Evolutionary conservation across 2,888 invertebrate species (phyloP).

Genomic region (Mayetiola destructor): DNA sequence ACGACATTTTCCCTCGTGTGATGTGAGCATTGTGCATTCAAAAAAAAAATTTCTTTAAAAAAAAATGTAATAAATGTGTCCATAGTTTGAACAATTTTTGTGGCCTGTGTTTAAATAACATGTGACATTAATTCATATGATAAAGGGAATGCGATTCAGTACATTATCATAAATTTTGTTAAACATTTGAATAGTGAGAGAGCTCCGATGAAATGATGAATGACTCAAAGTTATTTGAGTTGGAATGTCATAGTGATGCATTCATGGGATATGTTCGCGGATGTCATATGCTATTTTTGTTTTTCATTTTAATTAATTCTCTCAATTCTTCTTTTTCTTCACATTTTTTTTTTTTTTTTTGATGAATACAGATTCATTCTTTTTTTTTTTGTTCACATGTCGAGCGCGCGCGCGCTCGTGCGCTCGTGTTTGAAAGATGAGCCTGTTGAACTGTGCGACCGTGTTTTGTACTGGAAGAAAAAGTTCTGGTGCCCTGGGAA

Average conservation of each 20-base stretch:
- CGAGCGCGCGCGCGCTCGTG: background rate
- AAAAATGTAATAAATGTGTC: too few species aligned
- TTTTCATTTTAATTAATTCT: background rate
- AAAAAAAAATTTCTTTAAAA: too few species aligned
- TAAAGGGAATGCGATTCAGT: too few species aligned
- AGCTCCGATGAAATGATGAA: background rate
- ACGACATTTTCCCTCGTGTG: too few species aligned
- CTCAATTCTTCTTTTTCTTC: background rate
- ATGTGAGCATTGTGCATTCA: too few species aligned
- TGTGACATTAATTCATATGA: too few species aligned
- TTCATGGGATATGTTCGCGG: background rate
- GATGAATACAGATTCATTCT: background rate
- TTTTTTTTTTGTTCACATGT: background rate
- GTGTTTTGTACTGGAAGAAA: too few species aligned
- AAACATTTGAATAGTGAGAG: background rate
- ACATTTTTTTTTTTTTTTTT: background rate
- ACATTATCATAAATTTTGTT: slow-evolving; percentile 3
- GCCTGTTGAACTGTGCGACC: too few species aligned
- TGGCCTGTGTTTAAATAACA: too few species aligned
- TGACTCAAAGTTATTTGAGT: background rate
- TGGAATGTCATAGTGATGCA: background rate
- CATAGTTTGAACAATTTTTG: too few species aligned
- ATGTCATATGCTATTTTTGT: background rate
- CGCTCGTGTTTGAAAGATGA: too few species aligned
- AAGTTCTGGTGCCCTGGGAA: too few species aligned